A percentile compares a stretch with the other conserved stretches of the same genome.
These are phyloP conservation scores for Coturnix japonica DNA, from an alignment of 2,113 vertebrate genomes.

Conservation along the genomic window DNA sequence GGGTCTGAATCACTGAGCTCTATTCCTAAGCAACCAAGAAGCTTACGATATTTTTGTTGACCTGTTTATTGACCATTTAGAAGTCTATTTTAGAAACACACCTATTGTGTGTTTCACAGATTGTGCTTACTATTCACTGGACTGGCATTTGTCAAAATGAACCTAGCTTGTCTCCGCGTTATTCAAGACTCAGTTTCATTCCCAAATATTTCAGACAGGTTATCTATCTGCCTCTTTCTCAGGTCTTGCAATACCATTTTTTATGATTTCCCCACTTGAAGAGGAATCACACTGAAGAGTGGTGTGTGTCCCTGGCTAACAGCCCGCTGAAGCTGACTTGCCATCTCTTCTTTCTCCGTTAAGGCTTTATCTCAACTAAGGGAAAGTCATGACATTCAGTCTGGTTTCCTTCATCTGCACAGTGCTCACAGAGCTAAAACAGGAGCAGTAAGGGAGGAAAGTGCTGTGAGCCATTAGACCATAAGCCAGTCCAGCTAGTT, in stretches of 20 bases:
- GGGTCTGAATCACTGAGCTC: conserved; percentile 21
- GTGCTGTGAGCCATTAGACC: not conserved
- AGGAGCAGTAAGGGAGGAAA: not conserved
- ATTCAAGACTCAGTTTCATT: not conserved
- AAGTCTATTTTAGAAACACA: not conserved
- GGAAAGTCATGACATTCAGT: not conserved
- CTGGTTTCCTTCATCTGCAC: not conserved
- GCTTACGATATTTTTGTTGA: not conserved
- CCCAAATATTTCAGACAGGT: not conserved
- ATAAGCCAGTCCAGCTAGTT: not conserved
- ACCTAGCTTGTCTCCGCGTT: not conserved
- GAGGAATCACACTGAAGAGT: not conserved
- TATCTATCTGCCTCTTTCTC: not conserved
- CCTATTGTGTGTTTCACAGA: no score
- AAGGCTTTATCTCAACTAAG: not conserved
- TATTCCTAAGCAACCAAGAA: conserved; percentile 43
- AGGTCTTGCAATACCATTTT: not conserved
- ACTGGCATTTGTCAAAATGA: not conserved
- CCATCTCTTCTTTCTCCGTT: accelerated
- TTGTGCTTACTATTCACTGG: not conserved
- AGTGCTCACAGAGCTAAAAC: not conserved
- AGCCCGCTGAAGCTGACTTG: not conserved
- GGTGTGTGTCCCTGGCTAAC: accelerated
- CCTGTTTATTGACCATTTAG: not conserved
- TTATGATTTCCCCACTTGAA: not conserved